These are phyloP conservation scores for Eupristina koningsbergeri DNA, from an alignment of 1,140 invertebrate species.

Conservation along the genomic window DNA sequence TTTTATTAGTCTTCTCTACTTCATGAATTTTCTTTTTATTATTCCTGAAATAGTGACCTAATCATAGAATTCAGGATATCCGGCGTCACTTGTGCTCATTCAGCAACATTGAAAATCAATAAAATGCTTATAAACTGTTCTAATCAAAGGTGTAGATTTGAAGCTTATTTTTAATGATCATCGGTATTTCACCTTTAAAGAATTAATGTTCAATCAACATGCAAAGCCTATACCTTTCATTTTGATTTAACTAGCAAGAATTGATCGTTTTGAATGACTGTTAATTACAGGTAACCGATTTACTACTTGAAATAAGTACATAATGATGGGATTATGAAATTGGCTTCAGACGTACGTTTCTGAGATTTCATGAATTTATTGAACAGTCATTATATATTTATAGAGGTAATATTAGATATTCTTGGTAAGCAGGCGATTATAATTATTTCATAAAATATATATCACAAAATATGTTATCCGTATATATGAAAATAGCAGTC, in stretches of 20 bases:
- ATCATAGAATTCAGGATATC: background rate
- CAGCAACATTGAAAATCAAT: conserved; percentile 3
- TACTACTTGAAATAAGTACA: background rate
- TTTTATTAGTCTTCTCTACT: background rate
- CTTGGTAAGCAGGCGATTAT: background rate
- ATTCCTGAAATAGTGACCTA: background rate
- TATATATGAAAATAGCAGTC: background rate
- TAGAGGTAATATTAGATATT: background rate
- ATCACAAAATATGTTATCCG: background rate
- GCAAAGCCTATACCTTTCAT: background rate
- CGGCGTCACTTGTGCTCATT: background rate
- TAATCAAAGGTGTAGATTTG: background rate
- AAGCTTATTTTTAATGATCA: background rate
- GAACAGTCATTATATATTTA: too few relatives aligned
- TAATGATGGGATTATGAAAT: background rate
- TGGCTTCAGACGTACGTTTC: too few relatives aligned
- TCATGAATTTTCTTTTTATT: background rate
- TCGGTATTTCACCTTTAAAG: background rate
- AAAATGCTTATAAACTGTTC: background rate
- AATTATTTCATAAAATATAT: background rate
- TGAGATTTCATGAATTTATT: too few relatives aligned
- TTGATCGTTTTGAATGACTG: background rate
- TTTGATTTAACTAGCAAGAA: background rate
- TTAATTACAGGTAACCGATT: background rate
- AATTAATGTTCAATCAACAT: background rate